phyloP scores from a whole-genome alignment of 2,888 invertebrate genomes.

The Pristionchus exspectatus region DNA sequence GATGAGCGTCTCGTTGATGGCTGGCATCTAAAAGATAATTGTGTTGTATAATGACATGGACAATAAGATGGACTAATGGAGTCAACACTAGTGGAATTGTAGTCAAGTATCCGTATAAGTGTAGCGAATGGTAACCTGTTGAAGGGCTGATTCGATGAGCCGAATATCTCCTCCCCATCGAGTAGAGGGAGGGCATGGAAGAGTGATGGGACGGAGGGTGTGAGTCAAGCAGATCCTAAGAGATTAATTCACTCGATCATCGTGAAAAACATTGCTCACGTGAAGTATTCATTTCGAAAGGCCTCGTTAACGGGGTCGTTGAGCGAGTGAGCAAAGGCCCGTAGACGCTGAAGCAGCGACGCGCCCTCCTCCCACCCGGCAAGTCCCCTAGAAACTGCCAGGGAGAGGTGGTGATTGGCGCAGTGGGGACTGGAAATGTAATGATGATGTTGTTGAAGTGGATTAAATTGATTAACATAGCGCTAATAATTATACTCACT shows the following conservation, averaged over 20 bases:
- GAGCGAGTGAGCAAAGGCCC: background rate
- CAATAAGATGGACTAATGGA: too few relatives aligned
- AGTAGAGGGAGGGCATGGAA: background rate
- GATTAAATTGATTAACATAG: background rate
- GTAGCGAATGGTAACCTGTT: background rate
- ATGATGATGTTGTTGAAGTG: background rate
- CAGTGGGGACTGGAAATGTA: background rate
- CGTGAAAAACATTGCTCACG: background rate
- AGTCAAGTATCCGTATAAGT: too few relatives aligned
- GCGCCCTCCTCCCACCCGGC: background rate
- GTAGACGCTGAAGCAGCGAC: background rate
- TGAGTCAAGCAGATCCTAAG: background rate
- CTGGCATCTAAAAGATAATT: background rate
- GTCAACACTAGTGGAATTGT: too few relatives aligned
- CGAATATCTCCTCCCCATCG: background rate
- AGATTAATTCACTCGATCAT: background rate
- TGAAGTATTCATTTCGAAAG: background rate
- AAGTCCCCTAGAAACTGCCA: background rate
- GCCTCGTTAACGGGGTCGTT: background rate
- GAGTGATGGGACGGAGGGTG: background rate
- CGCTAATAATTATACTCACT: background rate
- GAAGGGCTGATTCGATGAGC: background rate
- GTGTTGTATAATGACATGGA: too few relatives aligned
- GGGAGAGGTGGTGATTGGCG: background rate
- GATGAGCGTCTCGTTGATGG: background rate